phyloP scores from a whole-genome alignment of 2,888 invertebrate genomes.

The Phania funesta region DNA sequence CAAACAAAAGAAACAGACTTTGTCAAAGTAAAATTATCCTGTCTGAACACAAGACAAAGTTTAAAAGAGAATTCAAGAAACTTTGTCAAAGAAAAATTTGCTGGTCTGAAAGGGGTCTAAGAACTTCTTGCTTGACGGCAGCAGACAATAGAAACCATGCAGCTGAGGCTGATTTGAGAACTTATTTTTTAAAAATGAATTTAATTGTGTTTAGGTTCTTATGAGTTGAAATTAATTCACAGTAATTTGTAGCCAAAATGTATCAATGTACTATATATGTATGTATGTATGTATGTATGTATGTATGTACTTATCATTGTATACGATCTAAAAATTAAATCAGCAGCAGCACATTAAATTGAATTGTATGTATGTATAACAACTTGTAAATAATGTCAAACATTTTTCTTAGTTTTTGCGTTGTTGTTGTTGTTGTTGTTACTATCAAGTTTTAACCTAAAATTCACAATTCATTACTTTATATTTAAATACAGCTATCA shows the following conservation, averaged over 20 bases:
- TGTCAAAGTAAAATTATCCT: too few relatives aligned
- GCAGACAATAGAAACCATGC: too few relatives aligned
- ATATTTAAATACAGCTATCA: neutral
- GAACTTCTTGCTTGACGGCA: too few relatives aligned
- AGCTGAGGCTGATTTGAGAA: neutral
- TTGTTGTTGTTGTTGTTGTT: conserved; percentile 17
- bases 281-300: conserved; percentile 25
- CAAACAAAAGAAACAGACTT: too few relatives aligned
- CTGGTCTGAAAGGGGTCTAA: too few relatives aligned
- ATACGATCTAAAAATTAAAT: conserved; percentile 10
- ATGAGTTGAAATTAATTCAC: neutral
- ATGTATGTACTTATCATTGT: conserved; percentile 34
- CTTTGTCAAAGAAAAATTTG: too few relatives aligned
- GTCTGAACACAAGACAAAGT: too few relatives aligned
- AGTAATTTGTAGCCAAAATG: conserved; percentile 5
- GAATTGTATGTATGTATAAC: conserved; percentile 48
- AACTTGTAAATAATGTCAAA: conserved; percentile 11
- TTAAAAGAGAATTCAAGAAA: too few relatives aligned
- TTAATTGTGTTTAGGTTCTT: conserved; percentile 25
- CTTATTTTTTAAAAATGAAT: neutral
- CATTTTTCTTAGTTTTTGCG: conserved; percentile 9
- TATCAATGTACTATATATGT: too few relatives aligned
- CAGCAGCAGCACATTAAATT: conserved; percentile 31
- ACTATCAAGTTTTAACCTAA: neutral
- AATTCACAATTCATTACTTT: neutral